Evolutionary conservation across 2,888 invertebrate genomes (phyloP).

Genomic region (Leucozona laternaria): DNA sequence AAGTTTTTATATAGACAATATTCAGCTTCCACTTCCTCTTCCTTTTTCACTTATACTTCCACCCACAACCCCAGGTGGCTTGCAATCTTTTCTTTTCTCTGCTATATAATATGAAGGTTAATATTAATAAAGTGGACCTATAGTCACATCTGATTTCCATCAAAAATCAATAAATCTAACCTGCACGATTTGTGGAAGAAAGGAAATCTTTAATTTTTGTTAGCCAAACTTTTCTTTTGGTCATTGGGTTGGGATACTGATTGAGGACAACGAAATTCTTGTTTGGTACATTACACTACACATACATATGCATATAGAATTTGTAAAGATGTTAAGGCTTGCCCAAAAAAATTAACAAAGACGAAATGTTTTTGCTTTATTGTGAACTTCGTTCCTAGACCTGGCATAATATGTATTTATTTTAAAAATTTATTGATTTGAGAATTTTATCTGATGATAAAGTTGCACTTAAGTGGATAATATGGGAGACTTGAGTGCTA

Average conservation of each 20-base stretch:
- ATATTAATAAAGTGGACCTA: neutral
- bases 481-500: no score
- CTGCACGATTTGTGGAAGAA: neutral
- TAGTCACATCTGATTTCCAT: conserved; percentile 16
- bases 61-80: neutral
- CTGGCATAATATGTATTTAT: no score
- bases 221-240: neutral
- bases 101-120: conserved; percentile 10
- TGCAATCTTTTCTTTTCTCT: neutral
- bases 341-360: neutral
- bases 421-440: no score
- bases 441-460: no score
- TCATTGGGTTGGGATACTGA: neutral
- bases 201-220: neutral
- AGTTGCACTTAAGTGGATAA: no score
- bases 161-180: conserved; percentile 24
- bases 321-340: neutral
- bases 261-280: neutral
- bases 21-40: neutral
- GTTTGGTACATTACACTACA: no score
- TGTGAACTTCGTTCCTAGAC: no score
- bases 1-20: neutral
- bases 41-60: no score
- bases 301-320: neutral
- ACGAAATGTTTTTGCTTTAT: no score